Evolutionary conservation across 2,113 vertebrate genomes (phyloP).

Genomic region (Montifringilla adamsi): DNA sequence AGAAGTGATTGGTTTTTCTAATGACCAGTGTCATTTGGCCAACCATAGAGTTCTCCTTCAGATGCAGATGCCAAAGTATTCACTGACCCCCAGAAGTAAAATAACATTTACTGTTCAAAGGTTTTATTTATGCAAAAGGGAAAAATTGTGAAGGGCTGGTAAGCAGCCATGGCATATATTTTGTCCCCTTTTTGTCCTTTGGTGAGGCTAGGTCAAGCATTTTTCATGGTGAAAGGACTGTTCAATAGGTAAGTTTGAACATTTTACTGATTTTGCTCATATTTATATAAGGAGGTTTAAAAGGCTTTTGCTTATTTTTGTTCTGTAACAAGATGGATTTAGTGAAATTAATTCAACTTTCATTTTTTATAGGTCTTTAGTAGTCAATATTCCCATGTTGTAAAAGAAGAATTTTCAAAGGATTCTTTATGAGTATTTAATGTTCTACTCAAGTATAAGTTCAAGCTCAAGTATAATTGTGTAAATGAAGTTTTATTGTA

Average conservation of each 20-base stretch:
- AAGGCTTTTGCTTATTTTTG: not conserved
- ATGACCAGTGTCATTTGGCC: not conserved
- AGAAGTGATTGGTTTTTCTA: not conserved
- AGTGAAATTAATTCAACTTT: not conserved
- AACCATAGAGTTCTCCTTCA: not conserved
- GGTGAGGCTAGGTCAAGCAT: not conserved
- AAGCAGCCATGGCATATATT: accelerated
- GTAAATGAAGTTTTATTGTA: not conserved
- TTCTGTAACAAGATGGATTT: not conserved
- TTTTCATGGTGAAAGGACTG: not conserved
- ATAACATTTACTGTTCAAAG: not conserved
- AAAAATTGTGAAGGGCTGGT: not conserved
- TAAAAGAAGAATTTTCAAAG: not conserved
- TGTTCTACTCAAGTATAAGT: not conserved
- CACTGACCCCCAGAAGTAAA: not conserved
- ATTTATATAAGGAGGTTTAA: not conserved
- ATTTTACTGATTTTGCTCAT: not conserved
- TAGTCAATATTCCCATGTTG: not conserved
- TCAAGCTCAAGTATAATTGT: not conserved
- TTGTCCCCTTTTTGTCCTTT: not conserved
- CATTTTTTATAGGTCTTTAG: not conserved
- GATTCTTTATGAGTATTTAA: not conserved
- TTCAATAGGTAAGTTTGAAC: not conserved
- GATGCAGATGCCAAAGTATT: not conserved
- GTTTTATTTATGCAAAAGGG: not conserved